A percentile compares a stretch with the other conserved stretches of the same genome.
Evolutionary conservation across 2,797 vertebrate genomes (phyloP).

Genomic region (Diplodus sargus): DNA sequence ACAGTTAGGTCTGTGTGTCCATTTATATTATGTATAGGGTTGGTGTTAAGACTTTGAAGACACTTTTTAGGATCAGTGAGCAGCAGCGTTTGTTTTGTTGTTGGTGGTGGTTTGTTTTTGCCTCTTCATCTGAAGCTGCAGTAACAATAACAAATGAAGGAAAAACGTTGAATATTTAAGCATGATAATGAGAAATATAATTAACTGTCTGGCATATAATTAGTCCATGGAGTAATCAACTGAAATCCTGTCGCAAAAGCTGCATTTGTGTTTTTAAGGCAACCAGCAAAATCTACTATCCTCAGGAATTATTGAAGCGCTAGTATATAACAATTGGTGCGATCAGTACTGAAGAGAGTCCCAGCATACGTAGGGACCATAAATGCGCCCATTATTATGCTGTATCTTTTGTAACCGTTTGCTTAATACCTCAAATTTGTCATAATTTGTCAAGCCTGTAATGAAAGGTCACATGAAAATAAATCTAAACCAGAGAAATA

Average conservation of each 20-base stretch:
- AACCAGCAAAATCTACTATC: background rate
- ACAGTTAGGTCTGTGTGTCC: background rate
- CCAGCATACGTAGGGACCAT: background rate
- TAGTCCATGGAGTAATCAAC: background rate
- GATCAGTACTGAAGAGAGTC: background rate
- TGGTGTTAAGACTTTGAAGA: background rate
- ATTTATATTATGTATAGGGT: background rate
- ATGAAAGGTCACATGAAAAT: background rate
- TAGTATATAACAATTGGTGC: background rate
- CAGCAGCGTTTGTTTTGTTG: background rate
- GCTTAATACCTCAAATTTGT: slow-evolving; percentile 1
- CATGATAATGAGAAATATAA: background rate
- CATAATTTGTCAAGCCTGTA: background rate
- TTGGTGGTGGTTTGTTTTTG: background rate
- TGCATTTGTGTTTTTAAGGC: background rate
- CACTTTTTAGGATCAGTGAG: background rate
- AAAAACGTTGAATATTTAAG: background rate
- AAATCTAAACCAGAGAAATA: background rate
- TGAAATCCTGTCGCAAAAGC: background rate
- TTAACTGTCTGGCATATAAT: background rate
- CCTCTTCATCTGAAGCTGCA: background rate
- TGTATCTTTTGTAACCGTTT: background rate
- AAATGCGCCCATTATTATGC: background rate
- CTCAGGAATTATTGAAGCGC: background rate
- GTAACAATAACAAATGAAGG: background rate